Conservation (phyloP, 2,797 vertebrate species). For the Phylloscopus collybita region DNA sequence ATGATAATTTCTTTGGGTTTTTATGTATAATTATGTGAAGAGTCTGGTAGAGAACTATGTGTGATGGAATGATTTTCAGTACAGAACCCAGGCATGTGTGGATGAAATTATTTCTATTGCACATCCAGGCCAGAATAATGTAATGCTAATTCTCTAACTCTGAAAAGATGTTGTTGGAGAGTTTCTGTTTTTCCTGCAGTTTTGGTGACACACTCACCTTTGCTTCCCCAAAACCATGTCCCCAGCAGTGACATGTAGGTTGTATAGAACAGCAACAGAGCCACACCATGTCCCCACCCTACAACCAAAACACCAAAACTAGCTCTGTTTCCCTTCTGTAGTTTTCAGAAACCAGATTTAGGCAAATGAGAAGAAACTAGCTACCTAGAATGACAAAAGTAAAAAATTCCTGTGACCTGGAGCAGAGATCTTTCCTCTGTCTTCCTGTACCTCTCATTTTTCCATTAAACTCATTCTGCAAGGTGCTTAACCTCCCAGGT, state of each 20-base stretch:
- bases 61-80: background rate
- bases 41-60: background rate
- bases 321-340: background rate
- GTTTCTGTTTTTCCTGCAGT: background rate
- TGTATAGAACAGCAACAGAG: background rate
- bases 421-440: background rate
- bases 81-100: accelerated
- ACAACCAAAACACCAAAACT: background rate
- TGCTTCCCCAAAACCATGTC: background rate
- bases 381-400: background rate
- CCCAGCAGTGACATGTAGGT: background rate
- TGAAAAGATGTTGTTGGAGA: background rate
- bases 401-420: background rate
- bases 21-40: background rate
- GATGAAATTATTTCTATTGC: background rate
- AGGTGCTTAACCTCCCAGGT: background rate
- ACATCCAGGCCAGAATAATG: background rate
- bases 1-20: background rate
- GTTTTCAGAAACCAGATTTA: background rate
- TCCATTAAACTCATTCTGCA: background rate
- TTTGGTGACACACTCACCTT: background rate
- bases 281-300: background rate
- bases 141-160: background rate
- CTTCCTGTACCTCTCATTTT: background rate
- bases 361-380: background rate